These are phyloP conservation scores for Hormiphora californensis DNA, from an alignment of 37 sponge, comb jelly and placozoan species.

Conservation along the genomic window DNA sequence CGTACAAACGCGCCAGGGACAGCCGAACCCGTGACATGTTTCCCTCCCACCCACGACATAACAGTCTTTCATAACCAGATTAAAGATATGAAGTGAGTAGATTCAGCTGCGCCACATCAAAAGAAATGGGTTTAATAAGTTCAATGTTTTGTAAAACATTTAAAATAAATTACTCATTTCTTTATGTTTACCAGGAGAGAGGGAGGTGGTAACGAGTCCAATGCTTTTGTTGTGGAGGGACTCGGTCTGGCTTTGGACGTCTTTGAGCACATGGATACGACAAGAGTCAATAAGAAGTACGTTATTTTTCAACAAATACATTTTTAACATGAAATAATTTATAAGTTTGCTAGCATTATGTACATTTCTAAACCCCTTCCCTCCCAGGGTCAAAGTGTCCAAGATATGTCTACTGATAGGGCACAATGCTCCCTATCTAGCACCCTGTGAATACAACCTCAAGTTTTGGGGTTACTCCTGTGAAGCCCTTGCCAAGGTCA, in stretches of 20 bases:
- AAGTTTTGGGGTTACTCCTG: neutral
- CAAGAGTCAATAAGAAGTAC: constrained; percentile 21
- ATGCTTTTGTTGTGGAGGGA: constrained; percentile 52
- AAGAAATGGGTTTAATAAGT: too few species aligned
- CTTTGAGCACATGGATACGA: constrained; percentile 37
- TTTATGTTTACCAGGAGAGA: neutral
- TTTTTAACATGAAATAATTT: neutral
- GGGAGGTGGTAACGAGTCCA: constrained; percentile 12
- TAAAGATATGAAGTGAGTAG: constrained; percentile 6
- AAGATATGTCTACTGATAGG: constrained; percentile 34
- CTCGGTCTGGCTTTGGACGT: constrained; percentile 25
- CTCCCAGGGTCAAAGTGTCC: neutral
- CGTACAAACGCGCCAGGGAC: constrained; percentile 52
- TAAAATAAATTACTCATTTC: neutral
- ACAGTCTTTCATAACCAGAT: constrained; percentile 34
- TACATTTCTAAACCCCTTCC: neutral
- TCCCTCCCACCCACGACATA: constrained; percentile 31
- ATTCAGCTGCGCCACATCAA: neutral
- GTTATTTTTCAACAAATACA: neutral
- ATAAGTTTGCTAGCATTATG: neutral
- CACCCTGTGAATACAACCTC: constrained; percentile 29
- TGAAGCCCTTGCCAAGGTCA: constrained; percentile 34
- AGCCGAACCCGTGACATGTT: neutral
- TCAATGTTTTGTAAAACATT: too few species aligned
- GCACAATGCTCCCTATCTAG: constrained; percentile 23